Evolutionary conservation across 2,797 vertebrate genomes (phyloP), one percentile per base, ranked within the genome.

Genomic region (Falco novaeseelandiae): DNA sequence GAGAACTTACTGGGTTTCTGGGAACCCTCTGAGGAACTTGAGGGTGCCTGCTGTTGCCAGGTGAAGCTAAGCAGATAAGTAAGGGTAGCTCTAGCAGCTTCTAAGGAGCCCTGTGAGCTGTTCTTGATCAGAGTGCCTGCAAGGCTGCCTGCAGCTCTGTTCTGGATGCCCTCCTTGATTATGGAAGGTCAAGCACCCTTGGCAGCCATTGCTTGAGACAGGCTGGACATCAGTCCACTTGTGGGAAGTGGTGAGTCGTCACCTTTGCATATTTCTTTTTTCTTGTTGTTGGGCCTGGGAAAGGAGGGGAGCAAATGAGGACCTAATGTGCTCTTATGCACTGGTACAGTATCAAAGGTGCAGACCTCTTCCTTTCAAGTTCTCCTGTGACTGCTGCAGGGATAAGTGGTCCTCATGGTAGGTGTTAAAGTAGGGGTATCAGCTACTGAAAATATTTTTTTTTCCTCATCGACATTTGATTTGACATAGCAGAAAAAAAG

Each of bases 321-420:
- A 30, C 16, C 6, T 32, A 26, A n/a, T 10, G 10, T 58, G 12
- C 36, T 27, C 22, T 26, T 14, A 27, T 14, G 22, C 20, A 4
- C 17, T 36, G 23, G 38, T n/a, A 29, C 4, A 8, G 30, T n/a
- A n/a, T 8, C 22, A 21, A 40, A 62, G 36, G 32, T 57, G 49
- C 17, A 34, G 30, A 6, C 8, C 5, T 8, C 10, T 19, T 58
- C 40, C 44, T 89, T 27, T 51, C 29, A 51, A n/a, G 40, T 12
- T 5, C 5, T 57, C 30, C 77, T 54, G 7, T 1, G 1, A 10
- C 27, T 44, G 32, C 57, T 63, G 34, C 38, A 49, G 32, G 48
- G 48, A 14, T 10, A 10, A 13, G 23, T 15, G 15, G 7, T 29
- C 15, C 16, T 40, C 4, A 0, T 22, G 16, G 14, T 26, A 32